phyloP scores from a whole-genome alignment of 1,140 invertebrate species.

The Drosophila kikkawai region DNA sequence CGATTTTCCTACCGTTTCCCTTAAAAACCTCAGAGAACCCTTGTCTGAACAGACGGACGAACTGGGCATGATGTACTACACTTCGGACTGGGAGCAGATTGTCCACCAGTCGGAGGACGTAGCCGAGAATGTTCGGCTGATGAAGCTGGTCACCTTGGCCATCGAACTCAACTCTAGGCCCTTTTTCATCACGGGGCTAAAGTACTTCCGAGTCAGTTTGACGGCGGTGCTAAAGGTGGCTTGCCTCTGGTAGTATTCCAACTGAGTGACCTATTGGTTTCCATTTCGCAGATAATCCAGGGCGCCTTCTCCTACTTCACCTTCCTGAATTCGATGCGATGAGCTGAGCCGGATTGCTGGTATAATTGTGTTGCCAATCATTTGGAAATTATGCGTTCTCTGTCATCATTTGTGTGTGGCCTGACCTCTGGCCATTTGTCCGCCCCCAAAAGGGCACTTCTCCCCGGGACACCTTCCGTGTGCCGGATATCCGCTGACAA shows the following conservation, averaged over 20 bases:
- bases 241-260: background rate
- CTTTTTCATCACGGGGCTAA: conserved; percentile 62
- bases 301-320: conserved; percentile 74
- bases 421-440: conserved; percentile 40
- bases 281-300: conserved; percentile 60
- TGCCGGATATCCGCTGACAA: conserved; percentile 40
- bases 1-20: background rate
- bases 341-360: background rate
- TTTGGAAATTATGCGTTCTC: conserved; percentile 30
- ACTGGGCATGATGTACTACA: conserved; percentile 63
- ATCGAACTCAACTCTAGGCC: conserved; percentile 70
- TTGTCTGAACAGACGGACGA: conserved; percentile 55
- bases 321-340: conserved; percentile 67
- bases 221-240: conserved; percentile 62
- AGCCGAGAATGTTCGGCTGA: conserved; percentile 58
- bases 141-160: conserved; percentile 63
- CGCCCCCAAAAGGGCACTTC: conserved; percentile 1
- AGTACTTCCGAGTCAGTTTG: conserved; percentile 69
- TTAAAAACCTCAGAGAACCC: background rate
- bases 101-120: conserved; percentile 53
- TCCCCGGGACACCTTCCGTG: conserved; percentile 16
- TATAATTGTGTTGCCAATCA: conserved; percentile 41
- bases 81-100: conserved; percentile 63
- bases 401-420: conserved; percentile 45
- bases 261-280: background rate